These are phyloP conservation scores for Hormiphora californensis DNA, from an alignment of 37 sponge, comb jelly and placozoan species.

Conservation along the genomic window DNA sequence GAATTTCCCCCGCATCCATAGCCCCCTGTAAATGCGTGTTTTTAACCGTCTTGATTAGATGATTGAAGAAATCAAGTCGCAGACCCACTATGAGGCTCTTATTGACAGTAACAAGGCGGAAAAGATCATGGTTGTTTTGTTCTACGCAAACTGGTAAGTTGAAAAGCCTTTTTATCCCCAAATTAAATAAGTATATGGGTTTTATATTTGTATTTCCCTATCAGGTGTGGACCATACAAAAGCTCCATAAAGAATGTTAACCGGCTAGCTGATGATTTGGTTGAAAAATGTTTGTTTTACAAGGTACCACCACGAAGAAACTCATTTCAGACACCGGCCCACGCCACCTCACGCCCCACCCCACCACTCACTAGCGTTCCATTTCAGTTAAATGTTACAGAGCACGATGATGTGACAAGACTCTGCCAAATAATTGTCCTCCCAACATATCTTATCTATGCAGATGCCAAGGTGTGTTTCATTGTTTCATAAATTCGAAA, in stretches of 20 bases:
- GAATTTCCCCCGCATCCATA: no score
- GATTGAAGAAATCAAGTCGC: background rate
- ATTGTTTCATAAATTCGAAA: background rate
- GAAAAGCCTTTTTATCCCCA: background rate
- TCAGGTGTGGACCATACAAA: conserved; percentile 30
- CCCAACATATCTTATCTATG: conserved; percentile 17
- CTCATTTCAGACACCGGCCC: no score
- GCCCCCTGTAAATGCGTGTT: no score
- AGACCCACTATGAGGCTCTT: background rate
- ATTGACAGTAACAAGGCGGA: background rate
- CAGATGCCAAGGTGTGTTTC: background rate
- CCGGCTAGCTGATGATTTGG: background rate
- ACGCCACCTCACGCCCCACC: no score
- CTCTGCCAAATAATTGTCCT: background rate
- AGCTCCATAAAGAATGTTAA: background rate
- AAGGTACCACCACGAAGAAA: no score
- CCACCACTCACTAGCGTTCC: no score
- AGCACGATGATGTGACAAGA: background rate
- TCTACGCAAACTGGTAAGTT: conserved; percentile 41
- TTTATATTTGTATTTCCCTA: background rate
- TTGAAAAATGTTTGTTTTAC: background rate
- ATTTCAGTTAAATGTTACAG: conserved; percentile 20
- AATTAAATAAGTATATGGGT: background rate
- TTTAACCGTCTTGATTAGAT: no score
- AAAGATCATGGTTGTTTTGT: background rate